Percentiles rank a stretch among this genome's conserved stretches.
Conservation (phyloP, 2,797 vertebrate species). For the Simalia tracyae region DNA sequence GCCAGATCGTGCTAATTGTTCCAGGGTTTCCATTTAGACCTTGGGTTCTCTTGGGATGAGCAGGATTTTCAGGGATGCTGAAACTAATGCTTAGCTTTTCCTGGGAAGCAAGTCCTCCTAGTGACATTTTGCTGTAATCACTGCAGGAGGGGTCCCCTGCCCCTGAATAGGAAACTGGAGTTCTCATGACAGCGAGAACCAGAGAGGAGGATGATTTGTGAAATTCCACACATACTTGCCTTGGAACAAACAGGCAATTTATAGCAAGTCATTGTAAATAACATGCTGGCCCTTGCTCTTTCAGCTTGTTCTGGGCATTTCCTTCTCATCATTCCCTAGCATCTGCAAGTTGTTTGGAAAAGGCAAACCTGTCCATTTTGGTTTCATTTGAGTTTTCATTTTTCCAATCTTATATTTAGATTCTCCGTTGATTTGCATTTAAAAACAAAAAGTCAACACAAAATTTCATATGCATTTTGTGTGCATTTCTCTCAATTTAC, state of each 20-base stretch:
- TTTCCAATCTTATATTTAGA: background rate
- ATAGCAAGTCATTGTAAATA: constrained; percentile 31
- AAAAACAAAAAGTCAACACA: background rate
- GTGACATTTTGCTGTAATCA: constrained; percentile 10
- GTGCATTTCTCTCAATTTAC: background rate
- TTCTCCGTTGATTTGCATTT: background rate
- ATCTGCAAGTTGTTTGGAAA: background rate
- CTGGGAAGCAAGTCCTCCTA: background rate
- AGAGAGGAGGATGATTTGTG: constrained; percentile 19
- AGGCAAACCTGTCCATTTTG: too few relatives aligned
- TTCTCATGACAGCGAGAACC: constrained; percentile 17
- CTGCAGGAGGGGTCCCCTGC: background rate
- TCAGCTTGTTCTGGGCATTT: background rate
- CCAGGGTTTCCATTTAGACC: background rate
- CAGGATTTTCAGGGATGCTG: background rate
- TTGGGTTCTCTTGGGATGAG: background rate
- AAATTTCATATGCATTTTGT: background rate
- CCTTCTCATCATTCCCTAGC: background rate
- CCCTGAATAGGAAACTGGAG: constrained; percentile 19
- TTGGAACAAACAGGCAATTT: constrained; percentile 43
- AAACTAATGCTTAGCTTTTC: background rate
- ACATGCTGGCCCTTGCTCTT: background rate
- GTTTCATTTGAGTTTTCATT: background rate
- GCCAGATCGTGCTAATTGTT: background rate
- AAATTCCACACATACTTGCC: constrained; percentile 34